A percentile compares a stretch with the other conserved stretches of the same genome.
These are phyloP conservation scores for Cotesia glomerata DNA, from an alignment of 1,140 invertebrate genomes.

Conservation along the genomic window DNA sequence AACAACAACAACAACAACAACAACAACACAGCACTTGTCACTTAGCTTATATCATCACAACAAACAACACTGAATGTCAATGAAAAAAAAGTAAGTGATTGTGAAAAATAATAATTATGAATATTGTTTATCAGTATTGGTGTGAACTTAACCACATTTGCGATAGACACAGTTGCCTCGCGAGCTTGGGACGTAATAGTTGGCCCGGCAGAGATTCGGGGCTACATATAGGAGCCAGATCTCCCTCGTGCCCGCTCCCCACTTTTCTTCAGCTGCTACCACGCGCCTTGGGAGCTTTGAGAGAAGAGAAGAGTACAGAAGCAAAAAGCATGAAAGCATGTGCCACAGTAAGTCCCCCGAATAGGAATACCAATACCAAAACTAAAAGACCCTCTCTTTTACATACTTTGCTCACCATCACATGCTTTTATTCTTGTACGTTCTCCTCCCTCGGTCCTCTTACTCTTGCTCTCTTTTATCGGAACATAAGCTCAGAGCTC, in stretches of 20 bases:
- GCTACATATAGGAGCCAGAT: conserved; percentile 61
- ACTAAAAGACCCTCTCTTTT: conserved; percentile 1
- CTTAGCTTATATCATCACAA: neutral
- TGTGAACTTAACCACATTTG: neutral
- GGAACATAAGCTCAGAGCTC: neutral
- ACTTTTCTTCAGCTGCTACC: conserved; percentile 40
- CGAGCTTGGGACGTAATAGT: conserved; percentile 58
- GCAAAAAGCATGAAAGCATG: conserved; percentile 28
- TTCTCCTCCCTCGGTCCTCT: no score
- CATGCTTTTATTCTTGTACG: neutral
- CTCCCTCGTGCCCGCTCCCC: conserved; percentile 49
- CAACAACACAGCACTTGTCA: neutral
- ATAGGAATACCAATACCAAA: no score
- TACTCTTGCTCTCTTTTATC: no score
- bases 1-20: neutral
- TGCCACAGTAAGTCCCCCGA: conserved; percentile 31
- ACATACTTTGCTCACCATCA: no score
- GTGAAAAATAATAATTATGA: no score
- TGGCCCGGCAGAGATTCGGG: conserved; percentile 57
- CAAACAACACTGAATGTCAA: neutral
- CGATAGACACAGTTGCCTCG: conserved; percentile 50
- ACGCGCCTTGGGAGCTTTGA: conserved; percentile 18
- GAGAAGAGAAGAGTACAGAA: conserved; percentile 8
- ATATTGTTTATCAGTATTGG: no score
- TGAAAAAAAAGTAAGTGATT: no score